Conservation (phyloP, 2,797 vertebrate species). For the Aotus griseimembra region DNA sequence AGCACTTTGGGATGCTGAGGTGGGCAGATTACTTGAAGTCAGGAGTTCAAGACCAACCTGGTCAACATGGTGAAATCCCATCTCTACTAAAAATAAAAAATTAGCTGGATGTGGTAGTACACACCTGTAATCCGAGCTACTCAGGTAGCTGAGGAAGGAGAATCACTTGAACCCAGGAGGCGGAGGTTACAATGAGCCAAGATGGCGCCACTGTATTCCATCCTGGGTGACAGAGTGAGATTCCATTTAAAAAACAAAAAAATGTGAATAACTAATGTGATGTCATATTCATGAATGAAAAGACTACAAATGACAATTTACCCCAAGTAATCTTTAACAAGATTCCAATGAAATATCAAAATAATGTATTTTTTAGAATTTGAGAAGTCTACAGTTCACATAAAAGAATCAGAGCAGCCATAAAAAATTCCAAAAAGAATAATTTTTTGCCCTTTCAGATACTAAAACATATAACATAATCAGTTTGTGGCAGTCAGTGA, state of each 20-base stretch:
- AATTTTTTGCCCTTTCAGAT: neutral
- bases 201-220: neutral
- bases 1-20: neutral
- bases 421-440: neutral
- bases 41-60: neutral
- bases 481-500: neutral
- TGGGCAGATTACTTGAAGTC: neutral
- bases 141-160: neutral
- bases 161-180: neutral
- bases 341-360: neutral
- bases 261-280: neutral
- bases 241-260: neutral
- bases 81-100: neutral
- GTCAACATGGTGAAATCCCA: neutral
- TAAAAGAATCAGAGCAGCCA: conserved; percentile 3
- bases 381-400: neutral
- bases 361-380: conserved; percentile 12
- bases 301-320: neutral
- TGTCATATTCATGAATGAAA: neutral
- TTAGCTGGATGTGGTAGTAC: neutral
- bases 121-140: neutral
- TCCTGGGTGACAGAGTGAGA: neutral
- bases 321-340: neutral
- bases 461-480: neutral
- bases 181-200: neutral